Evolutionary conservation across 2,888 invertebrate species (phyloP).

Genomic region (Drosophila vallismaia): DNA sequence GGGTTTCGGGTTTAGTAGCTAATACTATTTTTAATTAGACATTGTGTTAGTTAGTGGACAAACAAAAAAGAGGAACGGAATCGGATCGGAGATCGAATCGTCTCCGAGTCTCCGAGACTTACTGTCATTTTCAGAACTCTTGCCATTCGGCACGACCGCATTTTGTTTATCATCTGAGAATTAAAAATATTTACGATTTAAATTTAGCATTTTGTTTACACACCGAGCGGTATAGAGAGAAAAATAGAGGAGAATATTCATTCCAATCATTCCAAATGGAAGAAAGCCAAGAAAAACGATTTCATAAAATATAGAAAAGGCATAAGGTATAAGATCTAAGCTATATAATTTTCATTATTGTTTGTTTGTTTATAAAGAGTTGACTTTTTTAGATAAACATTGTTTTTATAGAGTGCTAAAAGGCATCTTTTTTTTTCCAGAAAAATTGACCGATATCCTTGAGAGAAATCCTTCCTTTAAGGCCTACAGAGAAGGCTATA

Average conservation of each 20-base stretch:
- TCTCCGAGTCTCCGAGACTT: conserved; percentile 63
- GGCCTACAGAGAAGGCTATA: no score
- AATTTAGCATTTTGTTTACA: conserved; percentile 40
- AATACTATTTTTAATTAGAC: conserved; percentile 16
- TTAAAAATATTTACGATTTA: conserved; percentile 73
- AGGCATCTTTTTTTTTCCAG: background rate
- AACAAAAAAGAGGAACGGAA: conserved; percentile 10
- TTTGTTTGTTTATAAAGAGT: background rate
- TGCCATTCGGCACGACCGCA: conserved; percentile 82
- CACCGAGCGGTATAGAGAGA: conserved; percentile 14
- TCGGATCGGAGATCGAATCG: conserved; percentile 8
- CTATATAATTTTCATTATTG: background rate
- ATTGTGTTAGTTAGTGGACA: conserved; percentile 32
- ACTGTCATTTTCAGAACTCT: conserved; percentile 81
- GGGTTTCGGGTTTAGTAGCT: conserved; percentile 7
- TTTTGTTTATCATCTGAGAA: conserved; percentile 83
- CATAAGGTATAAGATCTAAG: background rate
- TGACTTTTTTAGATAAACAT: no score
- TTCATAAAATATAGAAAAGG: background rate
- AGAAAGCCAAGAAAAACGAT: conserved; percentile 31
- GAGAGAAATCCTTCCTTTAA: no score
- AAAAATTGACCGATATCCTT: background rate
- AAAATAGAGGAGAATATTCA: conserved; percentile 1
- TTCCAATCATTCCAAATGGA: conserved; percentile 13
- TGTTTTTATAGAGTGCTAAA: background rate